A percentile compares a stretch with the other conserved stretches of the same genome.
These are phyloP conservation scores for Chlorodrepanis virens DNA, from an alignment of 2,113 vertebrate species.

Conservation along the genomic window DNA sequence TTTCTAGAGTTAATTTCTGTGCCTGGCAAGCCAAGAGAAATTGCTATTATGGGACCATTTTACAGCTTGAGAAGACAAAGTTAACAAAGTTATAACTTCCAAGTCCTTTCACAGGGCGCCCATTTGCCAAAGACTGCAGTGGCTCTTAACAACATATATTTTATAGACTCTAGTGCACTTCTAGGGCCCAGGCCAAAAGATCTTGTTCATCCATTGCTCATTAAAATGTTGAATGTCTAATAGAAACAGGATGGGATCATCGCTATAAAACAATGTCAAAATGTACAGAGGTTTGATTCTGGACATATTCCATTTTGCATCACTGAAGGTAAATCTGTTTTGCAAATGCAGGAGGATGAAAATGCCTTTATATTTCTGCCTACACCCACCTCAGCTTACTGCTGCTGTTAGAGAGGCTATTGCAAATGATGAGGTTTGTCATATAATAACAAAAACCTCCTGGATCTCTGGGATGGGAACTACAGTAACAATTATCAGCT, in stretches of 20 bases:
- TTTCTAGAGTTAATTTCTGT: background rate
- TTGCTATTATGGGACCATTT: background rate
- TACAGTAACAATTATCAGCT: background rate
- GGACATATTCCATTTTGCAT: background rate
- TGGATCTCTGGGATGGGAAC: background rate
- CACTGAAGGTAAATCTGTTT: background rate
- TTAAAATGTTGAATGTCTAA: background rate
- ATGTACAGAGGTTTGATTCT: background rate
- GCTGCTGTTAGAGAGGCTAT: background rate
- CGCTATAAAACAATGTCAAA: background rate
- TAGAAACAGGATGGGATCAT: background rate
- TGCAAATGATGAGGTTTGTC: background rate
- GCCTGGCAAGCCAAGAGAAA: background rate
- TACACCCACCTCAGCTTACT: background rate
- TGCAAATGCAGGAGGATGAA: background rate
- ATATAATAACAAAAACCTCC: background rate
- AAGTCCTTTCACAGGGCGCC: background rate
- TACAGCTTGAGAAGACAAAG: background rate
- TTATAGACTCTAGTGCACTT: background rate
- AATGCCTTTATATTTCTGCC: background rate
- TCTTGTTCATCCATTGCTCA: background rate
- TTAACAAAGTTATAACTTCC: background rate
- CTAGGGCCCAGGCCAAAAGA: background rate
- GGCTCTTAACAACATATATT: background rate
- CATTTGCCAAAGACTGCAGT: background rate